Evolutionary conservation across 1,140 invertebrate species (phyloP).

Genomic region (Parapsyche elsis): DNA sequence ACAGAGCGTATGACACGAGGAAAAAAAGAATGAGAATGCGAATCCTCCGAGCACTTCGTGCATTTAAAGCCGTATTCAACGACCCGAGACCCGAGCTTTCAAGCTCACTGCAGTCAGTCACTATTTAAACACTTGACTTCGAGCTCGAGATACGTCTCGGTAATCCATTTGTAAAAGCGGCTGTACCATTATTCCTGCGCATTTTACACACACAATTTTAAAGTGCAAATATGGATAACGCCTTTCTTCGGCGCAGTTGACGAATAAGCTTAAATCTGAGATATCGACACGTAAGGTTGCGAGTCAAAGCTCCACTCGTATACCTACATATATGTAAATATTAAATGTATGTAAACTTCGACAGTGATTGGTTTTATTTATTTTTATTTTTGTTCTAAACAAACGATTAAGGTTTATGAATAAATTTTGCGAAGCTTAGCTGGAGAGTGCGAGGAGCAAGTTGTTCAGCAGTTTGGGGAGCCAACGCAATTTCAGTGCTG

Average conservation of each 20-base stretch:
- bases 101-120: background rate
- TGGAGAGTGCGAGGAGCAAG: background rate
- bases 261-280: too few relatives aligned
- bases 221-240: background rate
- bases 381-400: background rate
- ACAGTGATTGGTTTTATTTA: background rate
- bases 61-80: constrained; percentile 12
- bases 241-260: background rate
- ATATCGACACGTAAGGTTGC: too few relatives aligned
- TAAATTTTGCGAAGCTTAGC: constrained; percentile 41
- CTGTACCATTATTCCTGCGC: background rate
- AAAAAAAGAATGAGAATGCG: background rate
- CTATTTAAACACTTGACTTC: constrained; percentile 27
- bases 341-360: too few relatives aligned
- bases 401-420: constrained; percentile 43
- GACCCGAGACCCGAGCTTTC: background rate
- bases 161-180: background rate
- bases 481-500: constrained; percentile 15
- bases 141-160: background rate
- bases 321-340: too few relatives aligned
- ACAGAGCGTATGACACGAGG: background rate
- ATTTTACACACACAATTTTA: background rate
- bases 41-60: background rate
- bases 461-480: constrained; percentile 31
- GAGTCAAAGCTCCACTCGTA: background rate